Conservation (phyloP, 2,888 invertebrate genomes). For the Anticlea derivata region DNA sequence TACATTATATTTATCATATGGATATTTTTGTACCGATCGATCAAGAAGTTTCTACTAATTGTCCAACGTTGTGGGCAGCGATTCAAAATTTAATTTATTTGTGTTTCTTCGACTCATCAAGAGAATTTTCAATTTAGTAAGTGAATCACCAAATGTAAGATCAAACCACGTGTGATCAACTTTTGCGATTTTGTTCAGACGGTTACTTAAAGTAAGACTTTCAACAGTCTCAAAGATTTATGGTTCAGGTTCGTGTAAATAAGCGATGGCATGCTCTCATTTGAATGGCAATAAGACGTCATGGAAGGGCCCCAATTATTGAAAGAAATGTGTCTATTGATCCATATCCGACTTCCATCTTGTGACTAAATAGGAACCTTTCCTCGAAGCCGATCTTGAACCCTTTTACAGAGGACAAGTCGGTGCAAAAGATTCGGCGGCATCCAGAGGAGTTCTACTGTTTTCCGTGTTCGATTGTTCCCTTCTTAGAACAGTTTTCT, state of each 20-base stretch:
- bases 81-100: conserved; percentile 25
- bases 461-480: conserved; percentile 47
- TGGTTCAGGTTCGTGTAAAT: no score
- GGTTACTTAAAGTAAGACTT: no score
- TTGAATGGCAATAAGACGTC: no score
- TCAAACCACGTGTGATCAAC: no score
- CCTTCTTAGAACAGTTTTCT: conserved; percentile 50
- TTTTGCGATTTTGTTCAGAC: no score
- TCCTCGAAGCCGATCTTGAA: conserved; percentile 68
- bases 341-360: conserved; percentile 43
- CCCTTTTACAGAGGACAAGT: conserved; percentile 74
- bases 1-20: conserved; percentile 45
- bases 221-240: no score
- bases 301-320: no score
- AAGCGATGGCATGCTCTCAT: no score
- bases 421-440: conserved; percentile 58
- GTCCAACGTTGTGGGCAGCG: conserved; percentile 30
- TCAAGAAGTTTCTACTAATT: conserved; percentile 50
- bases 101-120: conserved; percentile 10
- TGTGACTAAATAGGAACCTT: conserved; percentile 51
- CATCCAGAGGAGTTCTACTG: conserved; percentile 50
- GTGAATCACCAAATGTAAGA: conserved; percentile 6
- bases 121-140: conserved; percentile 5
- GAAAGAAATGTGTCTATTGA: conserved; percentile 55
- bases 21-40: conserved; percentile 57